Percentiles rank a stretch among this genome's conserved stretches.
These are phyloP conservation scores for Tragulus kanchil DNA, from an alignment of 2,113 vertebrate genomes.

Conservation along the genomic window DNA sequence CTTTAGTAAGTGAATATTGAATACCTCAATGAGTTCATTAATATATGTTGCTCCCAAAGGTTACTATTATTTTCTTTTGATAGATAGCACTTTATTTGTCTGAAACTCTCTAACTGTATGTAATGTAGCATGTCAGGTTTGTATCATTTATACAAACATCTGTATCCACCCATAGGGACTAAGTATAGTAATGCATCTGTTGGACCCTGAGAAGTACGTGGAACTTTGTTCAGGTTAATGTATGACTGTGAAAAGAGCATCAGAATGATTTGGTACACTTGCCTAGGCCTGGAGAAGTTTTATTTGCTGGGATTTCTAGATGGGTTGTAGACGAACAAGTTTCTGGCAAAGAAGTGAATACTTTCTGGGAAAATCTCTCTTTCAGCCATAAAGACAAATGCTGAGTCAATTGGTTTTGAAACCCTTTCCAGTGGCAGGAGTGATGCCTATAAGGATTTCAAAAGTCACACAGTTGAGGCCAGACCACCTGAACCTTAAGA, in stretches of 20 bases:
- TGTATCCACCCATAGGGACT: background rate
- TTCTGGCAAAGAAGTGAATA: background rate
- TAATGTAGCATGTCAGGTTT: background rate
- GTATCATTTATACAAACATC: background rate
- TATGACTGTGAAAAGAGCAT: background rate
- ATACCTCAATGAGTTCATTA: background rate
- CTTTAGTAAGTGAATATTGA: background rate
- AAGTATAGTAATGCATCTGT: background rate
- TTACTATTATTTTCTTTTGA: background rate
- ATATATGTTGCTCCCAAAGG: background rate
- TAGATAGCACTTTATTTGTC: background rate
- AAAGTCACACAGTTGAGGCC: background rate
- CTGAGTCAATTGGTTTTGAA: background rate
- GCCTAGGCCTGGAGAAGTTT: background rate
- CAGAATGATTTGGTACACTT: background rate
- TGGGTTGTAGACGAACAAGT: background rate
- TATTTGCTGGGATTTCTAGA: slow-evolving; percentile 20
- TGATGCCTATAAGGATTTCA: background rate
- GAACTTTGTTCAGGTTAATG: background rate
- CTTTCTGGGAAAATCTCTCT: background rate
- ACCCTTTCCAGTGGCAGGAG: background rate
- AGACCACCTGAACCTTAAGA: background rate
- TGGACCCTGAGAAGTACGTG: background rate
- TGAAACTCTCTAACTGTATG: background rate
- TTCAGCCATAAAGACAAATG: background rate